Evolutionary conservation across 2,113 vertebrate species (phyloP).

Genomic region (Piprites chloris): DNA sequence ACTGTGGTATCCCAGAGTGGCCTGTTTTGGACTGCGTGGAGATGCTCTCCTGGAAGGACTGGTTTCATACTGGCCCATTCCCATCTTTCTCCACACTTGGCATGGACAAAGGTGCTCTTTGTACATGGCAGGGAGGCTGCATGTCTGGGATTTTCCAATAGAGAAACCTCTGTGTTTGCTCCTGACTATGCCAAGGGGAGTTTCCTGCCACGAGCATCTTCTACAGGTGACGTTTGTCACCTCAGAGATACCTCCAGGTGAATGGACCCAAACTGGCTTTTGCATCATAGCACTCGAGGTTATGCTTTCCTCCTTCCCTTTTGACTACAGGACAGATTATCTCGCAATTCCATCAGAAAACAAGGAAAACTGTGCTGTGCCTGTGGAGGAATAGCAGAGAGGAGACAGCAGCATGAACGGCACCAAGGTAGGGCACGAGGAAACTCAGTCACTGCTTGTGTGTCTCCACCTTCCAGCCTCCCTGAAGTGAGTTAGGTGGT

Average conservation of each 20-base stretch:
- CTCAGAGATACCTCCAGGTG: background rate
- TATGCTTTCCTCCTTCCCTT: conserved; percentile 36
- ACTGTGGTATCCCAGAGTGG: fast-evolving
- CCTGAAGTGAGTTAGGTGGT: fast-evolving
- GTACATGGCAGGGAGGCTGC: background rate
- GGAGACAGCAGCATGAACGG: background rate
- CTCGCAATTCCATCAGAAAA: conserved; percentile 94
- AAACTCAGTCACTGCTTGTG: background rate
- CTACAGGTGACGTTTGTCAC: background rate
- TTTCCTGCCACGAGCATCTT: background rate
- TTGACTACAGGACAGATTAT: conserved; percentile 87
- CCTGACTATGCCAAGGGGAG: background rate
- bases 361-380: conserved; percentile 86
- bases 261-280: background rate
- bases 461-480: background rate
- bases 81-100: background rate
- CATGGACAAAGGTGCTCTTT: background rate
- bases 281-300: background rate
- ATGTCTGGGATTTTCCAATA: background rate
- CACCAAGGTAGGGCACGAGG: conserved; percentile 23
- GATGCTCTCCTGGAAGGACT: background rate
- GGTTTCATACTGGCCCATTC: background rate
- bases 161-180: background rate
- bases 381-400: conserved; percentile 85
- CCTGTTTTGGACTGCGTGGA: fast-evolving